Percentiles rank a stretch among this genome's conserved stretches.
Conservation (phyloP, 2,888 invertebrate genomes). For the Drosophila atripex region DNA sequence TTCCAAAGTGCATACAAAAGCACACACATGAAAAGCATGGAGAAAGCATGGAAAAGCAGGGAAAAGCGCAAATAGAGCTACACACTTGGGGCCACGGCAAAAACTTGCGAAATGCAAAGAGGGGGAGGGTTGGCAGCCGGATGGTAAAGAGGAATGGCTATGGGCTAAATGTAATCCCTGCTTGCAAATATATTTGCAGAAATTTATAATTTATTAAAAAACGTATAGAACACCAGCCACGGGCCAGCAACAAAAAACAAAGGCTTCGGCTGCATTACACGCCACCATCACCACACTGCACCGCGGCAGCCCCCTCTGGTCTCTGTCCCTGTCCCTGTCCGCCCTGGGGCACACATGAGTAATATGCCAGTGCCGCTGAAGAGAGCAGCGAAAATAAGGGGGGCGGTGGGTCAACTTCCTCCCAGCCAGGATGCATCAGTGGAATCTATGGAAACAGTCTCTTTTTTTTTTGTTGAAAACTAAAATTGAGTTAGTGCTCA, state of each 20-base stretch:
- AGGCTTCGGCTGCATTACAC: constrained; percentile 48
- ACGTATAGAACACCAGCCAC: constrained; percentile 64
- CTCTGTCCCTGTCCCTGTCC: not conserved
- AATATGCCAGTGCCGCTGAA: constrained; percentile 55
- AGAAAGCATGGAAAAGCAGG: not conserved
- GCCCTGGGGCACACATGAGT: constrained; percentile 58
- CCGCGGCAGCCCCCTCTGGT: not conserved
- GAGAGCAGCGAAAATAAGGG: constrained; percentile 42
- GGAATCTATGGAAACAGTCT: not conserved
- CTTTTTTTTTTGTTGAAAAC: not conserved
- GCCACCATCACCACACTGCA: constrained; percentile 7
- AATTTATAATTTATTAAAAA: constrained; percentile 80
- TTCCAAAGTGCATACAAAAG: constrained; percentile 64
- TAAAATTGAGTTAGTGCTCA: not conserved
- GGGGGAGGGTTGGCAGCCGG: constrained; percentile 17
- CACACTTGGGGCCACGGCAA: constrained; percentile 63
- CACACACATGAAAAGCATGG: constrained; percentile 43
- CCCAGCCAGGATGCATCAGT: not conserved
- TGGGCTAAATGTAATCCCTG: constrained; percentile 72
- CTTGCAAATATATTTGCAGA: constrained; percentile 79
- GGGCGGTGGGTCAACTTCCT: constrained; percentile 11
- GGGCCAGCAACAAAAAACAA: constrained; percentile 65
- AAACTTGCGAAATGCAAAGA: constrained; percentile 71
- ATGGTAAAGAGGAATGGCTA: constrained; percentile 32
- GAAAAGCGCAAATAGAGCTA: constrained; percentile 42